Base-by-base conservation (phyloP, 2,113 vertebrate genomes). In the Cyrtonyx montezumae region DNA sequence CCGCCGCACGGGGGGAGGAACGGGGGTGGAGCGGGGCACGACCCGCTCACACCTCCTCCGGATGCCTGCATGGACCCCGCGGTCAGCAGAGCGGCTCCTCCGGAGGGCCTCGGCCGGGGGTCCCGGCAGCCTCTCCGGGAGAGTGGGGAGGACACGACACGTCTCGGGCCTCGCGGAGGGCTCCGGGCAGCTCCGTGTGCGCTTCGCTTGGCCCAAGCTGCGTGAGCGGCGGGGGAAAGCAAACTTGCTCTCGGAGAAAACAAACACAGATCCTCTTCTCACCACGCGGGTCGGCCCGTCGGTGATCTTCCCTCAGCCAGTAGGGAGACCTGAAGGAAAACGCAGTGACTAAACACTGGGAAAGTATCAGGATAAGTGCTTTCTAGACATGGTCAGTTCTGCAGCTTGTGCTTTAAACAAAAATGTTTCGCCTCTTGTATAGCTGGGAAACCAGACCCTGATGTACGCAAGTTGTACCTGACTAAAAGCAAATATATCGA, bases 1-100 rank as follows among this genome's bases (percentile, higher is more conserved):
- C 65, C 45, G 87, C 78, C n/a, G 77, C 25, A 59, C 51, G 84
- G 75, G 86, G 76, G 91, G 88, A 91, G 88, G 75, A 82, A 68
- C 32, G 28, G 79, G 85, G 91, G 85, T 22, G 92, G 94, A 78
- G 77, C 4, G 25, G 91, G 65, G 74, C 59, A 18, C 6, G 22
- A 30, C 37, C 30, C 21, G 30, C 26, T 26, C 37, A 66, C 10
- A 46, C 70, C 8, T 40, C 45, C 34, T 77, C 16, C 1, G 13
- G 14, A 8, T 9, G 28, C 2, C 23, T 3, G 26, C 9, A 32
- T 55, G 70, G 43, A n/a, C 14, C 9, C 3, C 43, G 28, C 14
- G 37, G 18, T 19, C 20, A 32, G 30, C 2, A 32, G 30, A 19
- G 21, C 46, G 36, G 37, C 46, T 26, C 11, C 34, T 28, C 30